phyloP scores from a whole-genome alignment of 2,888 invertebrate genomes.

The Gryllus longicercus region DNA sequence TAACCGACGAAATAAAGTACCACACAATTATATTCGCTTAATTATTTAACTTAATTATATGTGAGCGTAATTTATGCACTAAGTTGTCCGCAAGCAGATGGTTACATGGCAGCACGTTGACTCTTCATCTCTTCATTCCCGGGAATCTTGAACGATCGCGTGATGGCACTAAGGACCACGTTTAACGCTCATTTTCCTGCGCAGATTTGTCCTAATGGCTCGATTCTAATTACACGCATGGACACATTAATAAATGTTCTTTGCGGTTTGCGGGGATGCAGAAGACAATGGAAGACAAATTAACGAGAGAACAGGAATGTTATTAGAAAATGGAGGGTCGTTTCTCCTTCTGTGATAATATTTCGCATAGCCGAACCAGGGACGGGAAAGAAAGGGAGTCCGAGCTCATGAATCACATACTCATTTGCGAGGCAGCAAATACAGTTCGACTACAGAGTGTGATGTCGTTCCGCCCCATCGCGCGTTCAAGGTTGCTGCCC shows the following conservation, averaged over 20 bases:
- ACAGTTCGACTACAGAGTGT: too few relatives aligned
- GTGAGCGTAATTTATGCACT: not conserved
- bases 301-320: too few relatives aligned
- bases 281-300: too few relatives aligned
- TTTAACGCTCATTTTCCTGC: not conserved
- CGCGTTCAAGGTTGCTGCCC: too few relatives aligned
- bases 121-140: not conserved
- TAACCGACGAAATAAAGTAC: constrained; percentile 11
- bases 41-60: constrained; percentile 17
- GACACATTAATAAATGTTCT: not conserved
- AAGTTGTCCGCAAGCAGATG: constrained; percentile 9
- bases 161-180: not conserved
- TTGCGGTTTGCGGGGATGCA: not conserved
- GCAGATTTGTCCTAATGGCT: not conserved
- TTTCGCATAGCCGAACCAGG: too few relatives aligned
- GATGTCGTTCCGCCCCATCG: too few relatives aligned
- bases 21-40: constrained; percentile 10
- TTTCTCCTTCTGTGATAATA: too few relatives aligned
- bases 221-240: not conserved
- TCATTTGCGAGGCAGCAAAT: too few relatives aligned
- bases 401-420: too few relatives aligned
- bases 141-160: not conserved
- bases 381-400: too few relatives aligned
- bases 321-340: too few relatives aligned
- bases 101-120: not conserved